phyloP scores from a whole-genome alignment of 2,797 vertebrate genomes.

The Mormyrus proboscirostris region DNA sequence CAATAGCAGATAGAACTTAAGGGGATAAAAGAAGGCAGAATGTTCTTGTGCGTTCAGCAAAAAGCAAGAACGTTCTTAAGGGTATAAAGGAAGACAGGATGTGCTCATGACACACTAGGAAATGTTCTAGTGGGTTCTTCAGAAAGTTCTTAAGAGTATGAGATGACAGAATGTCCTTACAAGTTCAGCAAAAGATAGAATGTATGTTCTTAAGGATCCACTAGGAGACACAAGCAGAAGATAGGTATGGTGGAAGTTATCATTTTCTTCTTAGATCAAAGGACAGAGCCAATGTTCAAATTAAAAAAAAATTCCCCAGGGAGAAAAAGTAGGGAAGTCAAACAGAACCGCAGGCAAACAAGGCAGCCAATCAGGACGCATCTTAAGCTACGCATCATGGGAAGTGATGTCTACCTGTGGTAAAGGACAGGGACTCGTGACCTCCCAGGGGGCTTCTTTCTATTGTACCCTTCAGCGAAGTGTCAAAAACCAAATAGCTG shows the following conservation, averaged over 20 bases:
- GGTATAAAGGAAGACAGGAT: background rate
- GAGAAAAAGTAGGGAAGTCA: background rate
- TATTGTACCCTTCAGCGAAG: background rate
- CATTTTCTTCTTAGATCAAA: background rate
- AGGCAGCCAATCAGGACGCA: background rate
- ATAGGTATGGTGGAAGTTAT: background rate
- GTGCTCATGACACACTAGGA: background rate
- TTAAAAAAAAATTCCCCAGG: background rate
- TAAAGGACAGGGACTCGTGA: background rate
- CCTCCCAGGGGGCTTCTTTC: background rate
- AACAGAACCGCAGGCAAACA: background rate
- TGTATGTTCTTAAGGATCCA: background rate
- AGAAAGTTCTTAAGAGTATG: background rate
- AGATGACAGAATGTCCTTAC: background rate
- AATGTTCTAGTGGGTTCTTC: background rate
- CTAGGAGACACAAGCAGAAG: background rate
- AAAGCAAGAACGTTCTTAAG: background rate
- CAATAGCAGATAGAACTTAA: background rate
- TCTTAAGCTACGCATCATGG: background rate
- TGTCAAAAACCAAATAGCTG: background rate
- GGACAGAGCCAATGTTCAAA: background rate
- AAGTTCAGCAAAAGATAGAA: background rate
- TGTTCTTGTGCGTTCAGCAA: background rate
- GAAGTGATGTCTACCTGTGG: background rate
- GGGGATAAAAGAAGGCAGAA: background rate